A percentile compares a stretch with the other conserved stretches of the same genome.
These are phyloP conservation scores for Phycodurus eques DNA, from an alignment of 2,113 vertebrate genomes.

Conservation along the genomic window DNA sequence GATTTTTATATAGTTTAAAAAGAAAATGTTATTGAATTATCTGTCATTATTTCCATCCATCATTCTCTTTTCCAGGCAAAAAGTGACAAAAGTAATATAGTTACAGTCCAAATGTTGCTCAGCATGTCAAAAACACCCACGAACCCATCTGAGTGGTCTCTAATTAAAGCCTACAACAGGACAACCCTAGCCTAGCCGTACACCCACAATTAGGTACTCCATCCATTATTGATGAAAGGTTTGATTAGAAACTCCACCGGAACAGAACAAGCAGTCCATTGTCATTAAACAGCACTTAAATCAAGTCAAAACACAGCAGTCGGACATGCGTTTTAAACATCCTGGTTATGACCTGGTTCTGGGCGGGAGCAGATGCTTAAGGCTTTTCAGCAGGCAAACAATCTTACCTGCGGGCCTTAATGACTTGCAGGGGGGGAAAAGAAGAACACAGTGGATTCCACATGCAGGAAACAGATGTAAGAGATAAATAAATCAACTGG, in stretches of 20 bases:
- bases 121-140: neutral
- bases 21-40: too few relatives aligned
- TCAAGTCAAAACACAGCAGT: conserved; percentile 70
- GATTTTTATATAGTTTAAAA: too few relatives aligned
- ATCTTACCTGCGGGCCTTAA: conserved; percentile 54
- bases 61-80: too few relatives aligned
- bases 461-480: conserved; percentile 57
- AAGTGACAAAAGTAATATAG: too few relatives aligned
- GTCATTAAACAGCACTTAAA: conserved; percentile 75
- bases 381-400: conserved; percentile 42
- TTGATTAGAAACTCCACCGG: conserved; percentile 71
- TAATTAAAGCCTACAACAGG: conserved; percentile 70
- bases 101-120: neutral
- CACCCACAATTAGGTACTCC: conserved; percentile 68
- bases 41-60: too few relatives aligned
- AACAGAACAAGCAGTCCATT: conserved; percentile 64
- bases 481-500: conserved; percentile 56
- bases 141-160: conserved; percentile 45
- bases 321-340: conserved; percentile 65
- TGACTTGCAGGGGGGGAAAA: conserved; percentile 37
- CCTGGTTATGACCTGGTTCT: conserved; percentile 57
- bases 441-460: conserved; percentile 46
- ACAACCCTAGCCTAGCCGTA: conserved; percentile 58
- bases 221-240: conserved; percentile 75
- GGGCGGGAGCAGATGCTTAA: conserved; percentile 34